These are phyloP conservation scores for Yoshiicerus persimilis DNA, from an alignment of 1,140 invertebrate genomes.

Conservation along the genomic window DNA sequence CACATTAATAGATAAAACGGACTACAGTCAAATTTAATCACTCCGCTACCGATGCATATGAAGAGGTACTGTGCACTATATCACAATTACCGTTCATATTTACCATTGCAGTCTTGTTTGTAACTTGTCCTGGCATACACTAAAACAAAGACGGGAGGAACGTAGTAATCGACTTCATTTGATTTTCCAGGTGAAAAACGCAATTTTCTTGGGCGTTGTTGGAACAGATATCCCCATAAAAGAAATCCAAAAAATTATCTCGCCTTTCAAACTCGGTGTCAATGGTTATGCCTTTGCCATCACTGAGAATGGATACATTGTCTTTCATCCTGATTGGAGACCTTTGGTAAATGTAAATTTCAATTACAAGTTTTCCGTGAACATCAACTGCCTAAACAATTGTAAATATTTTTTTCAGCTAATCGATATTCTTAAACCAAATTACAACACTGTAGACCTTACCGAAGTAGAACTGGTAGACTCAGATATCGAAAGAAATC, in stretches of 20 bases:
- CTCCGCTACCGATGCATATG: background rate
- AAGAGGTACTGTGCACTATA: constrained; percentile 36
- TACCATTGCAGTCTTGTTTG: too few species aligned
- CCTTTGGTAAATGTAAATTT: constrained; percentile 67
- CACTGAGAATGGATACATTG: constrained; percentile 94
- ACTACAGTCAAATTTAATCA: background rate
- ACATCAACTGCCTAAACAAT: too few species aligned
- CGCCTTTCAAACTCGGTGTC: constrained; percentile 87
- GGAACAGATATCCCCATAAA: constrained; percentile 93
- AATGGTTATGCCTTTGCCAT: constrained; percentile 96
- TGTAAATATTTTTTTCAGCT: constrained; percentile 64
- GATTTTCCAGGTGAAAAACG: constrained; percentile 66
- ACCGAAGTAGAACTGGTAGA: constrained; percentile 90
- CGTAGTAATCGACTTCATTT: background rate
- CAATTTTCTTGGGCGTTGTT: constrained; percentile 88
- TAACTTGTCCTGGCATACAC: too few species aligned
- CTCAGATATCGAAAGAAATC: constrained; percentile 68
- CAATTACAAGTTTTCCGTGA: background rate
- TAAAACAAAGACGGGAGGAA: too few species aligned
- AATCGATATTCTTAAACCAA: constrained; percentile 78
- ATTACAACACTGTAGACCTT: constrained; percentile 90
- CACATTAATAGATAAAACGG: background rate
- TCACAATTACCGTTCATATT: background rate
- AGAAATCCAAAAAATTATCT: constrained; percentile 87
- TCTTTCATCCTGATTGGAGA: constrained; percentile 94